Conservation (phyloP, 2,113 vertebrate species). For the Etheostoma spectabile region DNA sequence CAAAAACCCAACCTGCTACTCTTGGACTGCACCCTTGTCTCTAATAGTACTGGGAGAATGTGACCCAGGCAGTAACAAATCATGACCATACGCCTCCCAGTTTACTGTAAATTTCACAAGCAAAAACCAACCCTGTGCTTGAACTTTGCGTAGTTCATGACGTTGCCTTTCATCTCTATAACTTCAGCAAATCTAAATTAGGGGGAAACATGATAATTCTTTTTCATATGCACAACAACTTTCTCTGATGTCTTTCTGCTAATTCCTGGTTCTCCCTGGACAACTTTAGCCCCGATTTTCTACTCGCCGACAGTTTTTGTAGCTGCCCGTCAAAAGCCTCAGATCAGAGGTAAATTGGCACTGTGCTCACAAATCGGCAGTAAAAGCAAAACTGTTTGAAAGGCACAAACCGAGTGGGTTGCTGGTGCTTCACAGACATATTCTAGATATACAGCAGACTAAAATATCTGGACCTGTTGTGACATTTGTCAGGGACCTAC, state of each 20-base stretch:
- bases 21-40: constrained; percentile 45
- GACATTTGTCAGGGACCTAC: no score
- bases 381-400: no score
- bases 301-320: no score
- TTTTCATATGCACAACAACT: constrained; percentile 39
- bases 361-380: no score
- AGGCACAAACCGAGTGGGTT: no score
- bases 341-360: no score
- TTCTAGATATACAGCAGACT: no score
- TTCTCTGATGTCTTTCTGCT: constrained; percentile 3
- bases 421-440: no score
- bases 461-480: no score
- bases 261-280: no score
- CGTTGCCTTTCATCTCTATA: not conserved
- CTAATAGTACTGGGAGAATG: constrained; percentile 45
- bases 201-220: constrained; percentile 16
- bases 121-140: constrained; percentile 7
- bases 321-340: no score
- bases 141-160: constrained; percentile 2
- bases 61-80: constrained; percentile 46
- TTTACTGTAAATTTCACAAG: constrained; percentile 34
- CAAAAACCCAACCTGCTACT: constrained; percentile 33
- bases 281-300: no score
- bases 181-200: constrained; percentile 24
- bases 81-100: constrained; percentile 32